Conservation (phyloP, 2,797 vertebrate species). For the Schizothorax lantsangensis region DNA sequence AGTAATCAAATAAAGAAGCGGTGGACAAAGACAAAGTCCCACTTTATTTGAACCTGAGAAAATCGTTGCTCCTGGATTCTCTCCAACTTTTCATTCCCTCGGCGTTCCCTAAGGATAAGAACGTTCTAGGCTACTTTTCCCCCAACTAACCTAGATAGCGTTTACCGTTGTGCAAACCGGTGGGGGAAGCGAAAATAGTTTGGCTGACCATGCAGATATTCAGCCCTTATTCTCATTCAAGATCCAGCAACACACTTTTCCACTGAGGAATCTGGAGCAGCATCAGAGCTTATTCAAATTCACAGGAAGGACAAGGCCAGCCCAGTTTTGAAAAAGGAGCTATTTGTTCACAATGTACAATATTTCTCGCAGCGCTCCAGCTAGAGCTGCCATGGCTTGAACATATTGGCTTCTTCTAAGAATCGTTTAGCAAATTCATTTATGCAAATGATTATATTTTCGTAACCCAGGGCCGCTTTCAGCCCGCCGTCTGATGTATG, state of each 20-base stretch:
- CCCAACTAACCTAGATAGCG: slow-evolving; percentile 37
- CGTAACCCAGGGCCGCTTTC: not conserved
- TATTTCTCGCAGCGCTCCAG: not conserved
- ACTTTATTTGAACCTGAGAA: slow-evolving; percentile 10
- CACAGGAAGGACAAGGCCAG: slow-evolving; percentile 6
- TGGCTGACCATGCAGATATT: slow-evolving; percentile 45
- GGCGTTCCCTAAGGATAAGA: not conserved
- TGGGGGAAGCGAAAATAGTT: slow-evolving; percentile 36
- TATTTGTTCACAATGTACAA: slow-evolving; percentile 14
- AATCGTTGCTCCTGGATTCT: slow-evolving; percentile 12
- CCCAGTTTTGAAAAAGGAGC: slow-evolving; percentile 12
- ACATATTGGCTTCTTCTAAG: not conserved
- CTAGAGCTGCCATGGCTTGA: not conserved
- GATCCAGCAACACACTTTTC: slow-evolving; percentile 3
- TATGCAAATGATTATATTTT: not conserved
- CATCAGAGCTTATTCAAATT: slow-evolving; percentile 22
- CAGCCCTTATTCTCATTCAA: slow-evolving; percentile 43
- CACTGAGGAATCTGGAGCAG: slow-evolving; percentile 15
- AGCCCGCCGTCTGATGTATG: not conserved
- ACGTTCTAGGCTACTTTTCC: not conserved
- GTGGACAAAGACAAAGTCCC: slow-evolving; percentile 15
- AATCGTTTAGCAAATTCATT: slow-evolving; percentile 5
- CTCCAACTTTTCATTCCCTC: not conserved
- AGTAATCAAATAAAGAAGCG: slow-evolving; percentile 15
- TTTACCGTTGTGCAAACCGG: slow-evolving; percentile 11